Percentiles rank a stretch among this genome's conserved stretches.
phyloP scores from a whole-genome alignment of 2,888 invertebrate species.

The Eupsilia transversa region DNA sequence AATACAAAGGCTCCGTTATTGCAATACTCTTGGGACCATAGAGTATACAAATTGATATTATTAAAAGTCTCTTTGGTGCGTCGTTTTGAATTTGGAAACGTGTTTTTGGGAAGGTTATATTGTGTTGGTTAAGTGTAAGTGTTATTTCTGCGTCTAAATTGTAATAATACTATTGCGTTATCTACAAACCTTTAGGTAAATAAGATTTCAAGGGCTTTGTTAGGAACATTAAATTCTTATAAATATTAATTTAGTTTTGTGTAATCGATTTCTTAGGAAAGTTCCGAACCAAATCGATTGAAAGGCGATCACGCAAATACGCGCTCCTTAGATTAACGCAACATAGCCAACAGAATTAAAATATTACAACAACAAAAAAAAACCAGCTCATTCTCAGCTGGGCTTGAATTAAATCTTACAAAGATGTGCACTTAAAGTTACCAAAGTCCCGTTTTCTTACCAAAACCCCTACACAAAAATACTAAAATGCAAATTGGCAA shows the following conservation, averaged over 20 bases:
- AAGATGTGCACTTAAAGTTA: slow-evolving; percentile 2
- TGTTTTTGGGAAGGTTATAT: slow-evolving; percentile 4
- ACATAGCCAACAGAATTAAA: not conserved
- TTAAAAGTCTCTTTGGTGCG: slow-evolving; percentile 55
- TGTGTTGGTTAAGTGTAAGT: not conserved
- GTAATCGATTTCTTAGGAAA: not conserved
- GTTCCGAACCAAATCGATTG: not conserved
- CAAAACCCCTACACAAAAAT: slow-evolving; percentile 21
- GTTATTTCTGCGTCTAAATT: not conserved
- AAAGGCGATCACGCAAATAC: not conserved
- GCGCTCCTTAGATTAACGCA: not conserved
- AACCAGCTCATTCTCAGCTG: no score
- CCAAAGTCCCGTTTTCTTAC: not conserved
- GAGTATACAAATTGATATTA: slow-evolving; percentile 62
- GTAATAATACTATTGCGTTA: not conserved
- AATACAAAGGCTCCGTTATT: slow-evolving; percentile 67
- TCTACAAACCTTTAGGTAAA: no score
- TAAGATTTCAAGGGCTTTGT: not conserved
- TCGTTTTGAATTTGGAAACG: slow-evolving; percentile 18
- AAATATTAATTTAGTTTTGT: not conserved
- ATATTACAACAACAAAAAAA: no score
- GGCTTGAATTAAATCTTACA: not conserved
- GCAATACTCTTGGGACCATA: slow-evolving; percentile 52
- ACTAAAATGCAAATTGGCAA: slow-evolving; percentile 53
- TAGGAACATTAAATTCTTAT: not conserved